These are phyloP conservation scores for Hirtodrosophila trivittata DNA, from an alignment of 2,888 invertebrate genomes.

Conservation along the genomic window DNA sequence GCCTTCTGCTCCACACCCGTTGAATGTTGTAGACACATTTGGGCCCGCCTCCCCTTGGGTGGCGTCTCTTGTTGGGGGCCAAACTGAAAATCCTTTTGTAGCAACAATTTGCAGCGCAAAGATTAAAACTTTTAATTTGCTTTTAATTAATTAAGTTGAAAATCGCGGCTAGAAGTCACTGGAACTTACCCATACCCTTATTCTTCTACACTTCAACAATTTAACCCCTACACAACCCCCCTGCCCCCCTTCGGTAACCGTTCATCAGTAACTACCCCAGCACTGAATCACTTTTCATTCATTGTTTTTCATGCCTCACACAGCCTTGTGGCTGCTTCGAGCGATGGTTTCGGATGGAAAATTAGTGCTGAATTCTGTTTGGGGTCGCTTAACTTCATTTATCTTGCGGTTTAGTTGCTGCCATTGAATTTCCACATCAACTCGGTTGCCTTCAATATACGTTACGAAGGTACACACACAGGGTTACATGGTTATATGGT, in stretches of 20 bases:
- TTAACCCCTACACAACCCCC: slow-evolving; percentile 5
- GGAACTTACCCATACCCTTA: slow-evolving; percentile 44
- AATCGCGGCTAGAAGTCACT: slow-evolving; percentile 77
- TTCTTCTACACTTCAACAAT: slow-evolving; percentile 51
- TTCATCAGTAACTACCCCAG: not conserved
- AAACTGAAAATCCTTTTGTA: slow-evolving; percentile 60
- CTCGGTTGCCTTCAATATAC: not conserved
- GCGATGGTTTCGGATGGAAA: slow-evolving; percentile 35
- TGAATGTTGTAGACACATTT: slow-evolving; percentile 45
- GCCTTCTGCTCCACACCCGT: slow-evolving; percentile 29
- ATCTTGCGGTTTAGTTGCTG: slow-evolving; percentile 46
- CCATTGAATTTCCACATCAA: slow-evolving; percentile 39
- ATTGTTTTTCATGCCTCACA: slow-evolving; percentile 49
- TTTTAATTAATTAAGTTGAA: slow-evolving; percentile 82
- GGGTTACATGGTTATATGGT: not conserved
- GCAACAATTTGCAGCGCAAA: slow-evolving; percentile 72
- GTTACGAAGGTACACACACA: not conserved
- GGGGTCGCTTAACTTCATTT: slow-evolving; percentile 53
- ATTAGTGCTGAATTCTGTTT: slow-evolving; percentile 52
- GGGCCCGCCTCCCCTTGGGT: not conserved
- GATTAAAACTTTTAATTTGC: slow-evolving; percentile 82
- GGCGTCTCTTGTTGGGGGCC: slow-evolving; percentile 20
- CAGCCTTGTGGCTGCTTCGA: slow-evolving; percentile 33
- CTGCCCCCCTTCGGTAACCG: not conserved
- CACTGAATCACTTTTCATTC: slow-evolving; percentile 25